Conservation (phyloP, 2,113 vertebrate species). For the Rostratula benghalensis region DNA sequence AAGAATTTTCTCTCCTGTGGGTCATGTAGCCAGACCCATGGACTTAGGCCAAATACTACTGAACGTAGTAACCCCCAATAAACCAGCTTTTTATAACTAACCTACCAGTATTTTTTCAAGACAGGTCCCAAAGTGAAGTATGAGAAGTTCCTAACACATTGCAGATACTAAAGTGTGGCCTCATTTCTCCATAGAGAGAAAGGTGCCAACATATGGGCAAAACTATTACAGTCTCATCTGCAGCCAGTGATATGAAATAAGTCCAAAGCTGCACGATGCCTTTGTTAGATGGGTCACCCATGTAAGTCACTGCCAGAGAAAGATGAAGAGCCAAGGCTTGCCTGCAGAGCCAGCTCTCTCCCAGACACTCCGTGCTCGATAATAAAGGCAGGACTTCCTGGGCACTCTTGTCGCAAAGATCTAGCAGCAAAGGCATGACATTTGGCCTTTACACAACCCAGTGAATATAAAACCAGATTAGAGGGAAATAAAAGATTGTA, state of each 20-base stretch:
- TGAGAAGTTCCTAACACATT: neutral
- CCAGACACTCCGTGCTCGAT: fast-evolving
- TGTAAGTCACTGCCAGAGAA: neutral
- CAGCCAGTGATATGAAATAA: neutral
- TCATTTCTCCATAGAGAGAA: neutral
- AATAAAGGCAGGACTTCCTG: neutral
- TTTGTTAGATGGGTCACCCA: neutral
- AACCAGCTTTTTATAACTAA: neutral
- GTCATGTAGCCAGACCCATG: neutral
- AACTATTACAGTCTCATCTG: neutral
- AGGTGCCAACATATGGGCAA: neutral
- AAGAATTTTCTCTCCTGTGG: neutral
- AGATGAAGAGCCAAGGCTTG: neutral
- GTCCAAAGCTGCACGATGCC: neutral
- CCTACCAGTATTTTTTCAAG: neutral
- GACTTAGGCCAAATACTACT: neutral
- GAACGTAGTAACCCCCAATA: neutral
- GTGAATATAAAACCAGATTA: neutral
- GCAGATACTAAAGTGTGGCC: neutral
- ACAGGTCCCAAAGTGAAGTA: neutral
- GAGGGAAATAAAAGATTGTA: neutral
- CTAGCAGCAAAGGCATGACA: neutral
- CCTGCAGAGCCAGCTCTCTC: neutral
- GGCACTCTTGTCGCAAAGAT: neutral
- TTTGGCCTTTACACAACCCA: conserved; percentile 8